phyloP scores from a whole-genome alignment of 2,113 vertebrate genomes.

The Dascyllus trimaculatus region DNA sequence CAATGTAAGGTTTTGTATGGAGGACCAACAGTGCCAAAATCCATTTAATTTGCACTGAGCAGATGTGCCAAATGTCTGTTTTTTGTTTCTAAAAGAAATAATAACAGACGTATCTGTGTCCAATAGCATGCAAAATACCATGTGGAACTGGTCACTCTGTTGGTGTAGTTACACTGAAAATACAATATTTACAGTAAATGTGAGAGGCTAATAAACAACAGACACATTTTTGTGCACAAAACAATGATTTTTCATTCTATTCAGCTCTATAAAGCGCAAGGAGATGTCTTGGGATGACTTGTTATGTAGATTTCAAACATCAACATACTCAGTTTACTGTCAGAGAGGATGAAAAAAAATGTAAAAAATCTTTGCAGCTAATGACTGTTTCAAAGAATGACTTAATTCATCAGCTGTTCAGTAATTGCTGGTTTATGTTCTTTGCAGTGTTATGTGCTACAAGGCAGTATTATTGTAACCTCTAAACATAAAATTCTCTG shows the following conservation, averaged over 20 bases:
- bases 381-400: background rate
- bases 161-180: background rate
- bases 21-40: conserved; percentile 3
- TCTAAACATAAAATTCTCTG: background rate
- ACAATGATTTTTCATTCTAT: too few species aligned
- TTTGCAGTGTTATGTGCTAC: background rate
- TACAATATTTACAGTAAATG: background rate
- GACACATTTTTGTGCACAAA: background rate
- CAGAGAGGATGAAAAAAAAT: background rate
- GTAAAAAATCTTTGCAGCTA: too few species aligned
- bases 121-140: background rate
- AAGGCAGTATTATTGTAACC: background rate
- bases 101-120: background rate
- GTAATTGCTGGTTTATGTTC: background rate
- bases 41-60: background rate
- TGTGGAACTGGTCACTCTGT: background rate
- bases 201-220: background rate
- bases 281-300: background rate
- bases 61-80: background rate
- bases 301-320: background rate
- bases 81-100: background rate
- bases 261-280: background rate
- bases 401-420: background rate
- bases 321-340: background rate
- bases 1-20: conserved; percentile 59